These are phyloP conservation scores for Oligia latruncula DNA, from an alignment of 2,888 invertebrate genomes.

Conservation along the genomic window DNA sequence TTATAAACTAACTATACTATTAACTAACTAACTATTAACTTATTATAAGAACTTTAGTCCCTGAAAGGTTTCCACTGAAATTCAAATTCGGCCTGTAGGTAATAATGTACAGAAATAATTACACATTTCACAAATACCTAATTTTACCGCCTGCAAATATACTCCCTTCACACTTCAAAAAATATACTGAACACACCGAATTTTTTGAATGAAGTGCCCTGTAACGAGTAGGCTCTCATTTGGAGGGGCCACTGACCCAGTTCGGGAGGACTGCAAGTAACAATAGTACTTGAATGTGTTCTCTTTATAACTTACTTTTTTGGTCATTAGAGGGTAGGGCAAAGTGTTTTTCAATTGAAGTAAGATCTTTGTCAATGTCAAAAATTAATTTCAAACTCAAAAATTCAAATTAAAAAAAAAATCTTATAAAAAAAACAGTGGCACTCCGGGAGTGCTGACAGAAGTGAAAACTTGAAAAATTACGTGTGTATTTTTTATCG, in stretches of 20 bases:
- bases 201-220: slow-evolving; percentile 44
- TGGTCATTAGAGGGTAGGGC: neutral
- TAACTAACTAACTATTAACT: too few relatives aligned
- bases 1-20: too few relatives aligned
- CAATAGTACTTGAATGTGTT: slow-evolving; percentile 7
- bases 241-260: slow-evolving; percentile 51
- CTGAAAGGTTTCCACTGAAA: neutral
- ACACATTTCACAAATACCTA: neutral
- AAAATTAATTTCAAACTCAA: neutral
- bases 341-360: slow-evolving; percentile 2
- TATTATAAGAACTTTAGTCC: too few relatives aligned
- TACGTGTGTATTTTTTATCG: too few relatives aligned
- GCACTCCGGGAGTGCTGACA: too few relatives aligned
- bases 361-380: neutral
- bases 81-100: too few relatives aligned
- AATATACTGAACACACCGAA: slow-evolving; percentile 8
- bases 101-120: too few relatives aligned
- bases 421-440: too few relatives aligned
- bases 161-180: slow-evolving; percentile 24
- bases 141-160: neutral
- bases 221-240: slow-evolving; percentile 38
- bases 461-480: too few relatives aligned
- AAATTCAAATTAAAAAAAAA: too few relatives aligned
- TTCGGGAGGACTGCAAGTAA: slow-evolving; percentile 35
- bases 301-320: slow-evolving; percentile 5